Evolutionary conservation across 2,797 vertebrate species (phyloP), one percentile per base, ranked within the genome.

Genomic region (Cossypha caffra): DNA sequence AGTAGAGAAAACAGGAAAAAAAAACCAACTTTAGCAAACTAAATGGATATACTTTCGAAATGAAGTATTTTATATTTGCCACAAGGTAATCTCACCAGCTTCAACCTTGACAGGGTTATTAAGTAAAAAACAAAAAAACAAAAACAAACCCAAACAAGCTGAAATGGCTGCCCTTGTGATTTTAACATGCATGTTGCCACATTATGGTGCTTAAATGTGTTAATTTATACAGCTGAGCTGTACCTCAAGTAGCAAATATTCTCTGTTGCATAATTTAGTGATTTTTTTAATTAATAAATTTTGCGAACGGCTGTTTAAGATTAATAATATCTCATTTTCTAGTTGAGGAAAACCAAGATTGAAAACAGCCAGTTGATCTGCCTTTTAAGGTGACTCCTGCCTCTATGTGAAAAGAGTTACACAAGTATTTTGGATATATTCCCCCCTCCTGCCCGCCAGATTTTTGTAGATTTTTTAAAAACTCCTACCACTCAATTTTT

Each of bases 301-400:
- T 85, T 78, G 42, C 57, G 71, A 95, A 73, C 13, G 76, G 20
- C 26, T 88, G 21, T 84, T 90, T 90, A 85, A 78, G 71, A 82
- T 92, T 86, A 75, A 75, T 88, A 83, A 26, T 63, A 63, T 67
- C 71, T 79, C 26, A 79, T 76, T 93, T 76, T 94, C 83, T 90
- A 71, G 37, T 33, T 73, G 42, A 13, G 25, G 29, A 52, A 92
- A 94, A 40, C 2, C 23, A 76, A 81, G 28, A 72, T 33, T 64
- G 31, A 86, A 94, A 79, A 10, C 63, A 91, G 48, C 13, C 59
- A 52, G 5, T 63, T 7, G 7, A 47, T 75, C 51, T 58, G 18
- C 14, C 37, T 66, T 35, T 45, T 59, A 59, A 76, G 59, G 11
- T 29, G 28, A 50, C 10, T 72, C 33, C 38, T 77, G 13, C 48